Conservation (phyloP, 2,797 vertebrate genomes). For the Sarcoramphus papa region DNA sequence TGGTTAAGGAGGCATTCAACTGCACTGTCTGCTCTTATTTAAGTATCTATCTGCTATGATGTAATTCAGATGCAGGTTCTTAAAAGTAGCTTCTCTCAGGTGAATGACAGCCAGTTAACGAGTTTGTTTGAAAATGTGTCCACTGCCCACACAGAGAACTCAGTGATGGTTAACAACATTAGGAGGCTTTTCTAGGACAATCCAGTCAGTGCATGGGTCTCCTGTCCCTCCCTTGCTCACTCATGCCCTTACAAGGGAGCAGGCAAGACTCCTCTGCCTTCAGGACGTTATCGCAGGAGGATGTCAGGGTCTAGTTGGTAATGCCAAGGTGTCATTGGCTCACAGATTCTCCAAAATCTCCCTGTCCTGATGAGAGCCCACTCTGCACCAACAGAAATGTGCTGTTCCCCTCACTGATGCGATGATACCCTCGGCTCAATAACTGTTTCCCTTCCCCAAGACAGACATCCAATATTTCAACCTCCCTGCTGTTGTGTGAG, state of each 20-base stretch:
- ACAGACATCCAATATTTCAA: neutral
- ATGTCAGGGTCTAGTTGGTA: neutral
- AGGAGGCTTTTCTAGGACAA: neutral
- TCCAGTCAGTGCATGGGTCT: neutral
- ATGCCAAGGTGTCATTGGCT: neutral
- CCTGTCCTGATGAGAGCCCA: neutral
- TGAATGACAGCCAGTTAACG: neutral
- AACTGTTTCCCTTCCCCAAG: neutral
- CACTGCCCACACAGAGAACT: neutral
- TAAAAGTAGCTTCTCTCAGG: neutral
- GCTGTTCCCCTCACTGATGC: neutral
- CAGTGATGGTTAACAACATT: neutral
- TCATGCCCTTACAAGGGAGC: neutral
- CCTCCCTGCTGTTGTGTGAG: neutral
- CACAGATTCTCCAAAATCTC: neutral
- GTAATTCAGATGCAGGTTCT: neutral
- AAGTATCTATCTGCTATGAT: neutral
- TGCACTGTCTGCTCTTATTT: neutral
- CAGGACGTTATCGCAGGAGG: neutral
- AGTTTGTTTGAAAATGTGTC: neutral
- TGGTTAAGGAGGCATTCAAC: neutral
- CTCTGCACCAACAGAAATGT: neutral
- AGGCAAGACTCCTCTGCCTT: neutral
- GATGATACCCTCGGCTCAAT: fast-evolving
- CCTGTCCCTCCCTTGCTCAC: neutral